Evolutionary conservation across 2,113 vertebrate species (phyloP), one percentile per base, ranked within the genome.

Genomic region (Erinaceus europaeus): DNA sequence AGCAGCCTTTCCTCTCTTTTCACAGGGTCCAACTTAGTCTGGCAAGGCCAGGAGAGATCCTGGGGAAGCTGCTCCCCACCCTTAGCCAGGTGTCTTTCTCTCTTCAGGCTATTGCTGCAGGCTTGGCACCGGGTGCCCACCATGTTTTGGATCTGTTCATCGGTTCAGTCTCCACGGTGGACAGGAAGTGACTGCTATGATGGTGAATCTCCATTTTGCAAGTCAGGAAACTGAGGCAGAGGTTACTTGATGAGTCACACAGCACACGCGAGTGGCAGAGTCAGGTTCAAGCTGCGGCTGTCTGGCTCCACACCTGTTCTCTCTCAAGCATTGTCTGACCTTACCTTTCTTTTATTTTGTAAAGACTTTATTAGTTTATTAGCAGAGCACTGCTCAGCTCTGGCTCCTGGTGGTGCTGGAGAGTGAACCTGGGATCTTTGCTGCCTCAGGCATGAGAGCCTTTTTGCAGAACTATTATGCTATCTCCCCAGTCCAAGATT

Each of bases 1-100:
- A 90, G 34, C 77, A 72, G 75, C 46, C 38, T 77, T 32, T 42
- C 55, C 15, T 78, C 17, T 76, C 61, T 79, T 90, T 76, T 76
- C 36, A 52, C 14, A 0, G 4, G 87, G 50, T 67, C 36, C 71
- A 78, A 23, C 50, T 91, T 62, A 38, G 36, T 68, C 59, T 79
- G 67, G 67, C 84, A 84, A 57, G 6, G 52, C 72, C 67, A 34
- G 34, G 55, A 40, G 71, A 71, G 83, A 78, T 57, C 79, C 62
- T 50, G 20, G 42, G 29, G 64, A 75, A n/a, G 32, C 27, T 62
- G 38, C 64, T 42, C 65, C 36, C 89, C 69, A 17, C 64, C 62
- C 48, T 6, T 25, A 90, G 61, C 53, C 36, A n/a, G n/a, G n/a
- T n/a, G n/a, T 52, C 36, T 3, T 46, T 57, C 50, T 10, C 36